Percentiles rank a stretch among this genome's conserved stretches.
phyloP scores from a whole-genome alignment of 2,113 vertebrate genomes.

The Thunnus maccoyii region DNA sequence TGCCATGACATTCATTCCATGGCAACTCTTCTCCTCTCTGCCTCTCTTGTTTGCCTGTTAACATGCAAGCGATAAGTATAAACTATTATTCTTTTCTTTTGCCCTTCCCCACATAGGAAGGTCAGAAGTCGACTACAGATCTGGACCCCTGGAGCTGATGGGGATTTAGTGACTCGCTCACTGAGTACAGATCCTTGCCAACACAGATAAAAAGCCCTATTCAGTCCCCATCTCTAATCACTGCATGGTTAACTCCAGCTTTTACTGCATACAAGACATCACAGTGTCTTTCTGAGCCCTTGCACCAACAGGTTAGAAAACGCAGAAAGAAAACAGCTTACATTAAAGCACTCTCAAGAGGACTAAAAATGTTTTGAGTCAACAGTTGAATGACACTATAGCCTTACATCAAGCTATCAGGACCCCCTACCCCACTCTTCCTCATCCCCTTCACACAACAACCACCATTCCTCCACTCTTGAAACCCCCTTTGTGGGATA shows the following conservation, averaged over 20 bases:
- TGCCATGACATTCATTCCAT: background rate
- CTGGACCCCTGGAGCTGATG: background rate
- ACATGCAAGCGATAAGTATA: background rate
- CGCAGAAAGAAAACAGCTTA: slow-evolving; percentile 5
- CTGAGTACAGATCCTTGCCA: background rate
- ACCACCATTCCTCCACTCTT: slow-evolving; percentile 40
- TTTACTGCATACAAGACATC: background rate
- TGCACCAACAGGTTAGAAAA: background rate
- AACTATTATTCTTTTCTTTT: background rate
- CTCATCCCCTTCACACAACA: slow-evolving; percentile 20
- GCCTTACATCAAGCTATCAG: slow-evolving; percentile 34
- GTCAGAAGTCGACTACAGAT: background rate
- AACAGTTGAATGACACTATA: slow-evolving; percentile 42
- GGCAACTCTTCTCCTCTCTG: background rate
- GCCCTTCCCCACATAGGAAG: background rate
- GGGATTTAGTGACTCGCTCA: background rate
- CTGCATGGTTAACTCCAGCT: slow-evolving; percentile 1
- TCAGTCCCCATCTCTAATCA: background rate
- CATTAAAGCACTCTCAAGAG: slow-evolving; percentile 36
- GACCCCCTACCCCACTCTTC: slow-evolving; percentile 8
- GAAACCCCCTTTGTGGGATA: slow-evolving; percentile 63
- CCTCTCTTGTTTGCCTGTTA: background rate
- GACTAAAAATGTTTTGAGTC: slow-evolving; percentile 39
- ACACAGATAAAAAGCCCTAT: background rate
- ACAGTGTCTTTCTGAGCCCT: background rate